phyloP scores from a whole-genome alignment of 2,113 vertebrate species.

The Cyanoramphus novaezelandiae region DNA sequence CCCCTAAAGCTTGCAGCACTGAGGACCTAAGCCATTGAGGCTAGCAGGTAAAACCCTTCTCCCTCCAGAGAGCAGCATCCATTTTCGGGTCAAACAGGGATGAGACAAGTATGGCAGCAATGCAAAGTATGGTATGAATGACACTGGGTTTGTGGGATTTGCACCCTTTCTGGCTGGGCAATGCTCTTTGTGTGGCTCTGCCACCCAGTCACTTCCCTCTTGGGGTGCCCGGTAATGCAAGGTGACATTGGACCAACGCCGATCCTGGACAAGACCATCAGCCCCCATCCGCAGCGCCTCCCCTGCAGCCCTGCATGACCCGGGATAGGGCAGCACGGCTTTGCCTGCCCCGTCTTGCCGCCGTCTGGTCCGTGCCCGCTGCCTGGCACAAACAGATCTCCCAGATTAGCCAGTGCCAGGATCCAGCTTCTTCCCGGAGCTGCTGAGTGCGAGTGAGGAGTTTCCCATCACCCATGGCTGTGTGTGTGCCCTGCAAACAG shows the following conservation, averaged over 20 bases:
- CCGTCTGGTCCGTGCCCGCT: not conserved
- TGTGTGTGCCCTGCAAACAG: not conserved
- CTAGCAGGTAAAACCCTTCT: not conserved
- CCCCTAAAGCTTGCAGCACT: not conserved
- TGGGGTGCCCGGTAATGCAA: rapidly evolving
- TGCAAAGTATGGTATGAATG: not conserved
- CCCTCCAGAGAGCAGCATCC: rapidly evolving
- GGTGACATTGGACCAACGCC: not conserved
- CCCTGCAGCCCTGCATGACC: rapidly evolving
- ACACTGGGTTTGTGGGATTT: not conserved
- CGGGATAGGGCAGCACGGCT: not conserved
- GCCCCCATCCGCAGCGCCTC: not conserved
- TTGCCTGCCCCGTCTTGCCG: not conserved
- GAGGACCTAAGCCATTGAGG: not conserved
- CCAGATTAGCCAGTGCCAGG: not conserved
- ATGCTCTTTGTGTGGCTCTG: not conserved
- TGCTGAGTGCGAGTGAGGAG: rapidly evolving
- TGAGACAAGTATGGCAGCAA: not conserved
- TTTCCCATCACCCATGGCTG: not conserved
- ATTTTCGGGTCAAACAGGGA: not conserved
- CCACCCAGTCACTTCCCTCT: not conserved
- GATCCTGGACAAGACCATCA: not conserved
- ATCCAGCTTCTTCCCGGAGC: not conserved
- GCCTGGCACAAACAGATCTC: not conserved
- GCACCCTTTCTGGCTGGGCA: not conserved